Evolutionary conservation across 2,888 invertebrate species (phyloP), one percentile per base, ranked within the genome.

Genomic region (Cephus pygmeus): DNA sequence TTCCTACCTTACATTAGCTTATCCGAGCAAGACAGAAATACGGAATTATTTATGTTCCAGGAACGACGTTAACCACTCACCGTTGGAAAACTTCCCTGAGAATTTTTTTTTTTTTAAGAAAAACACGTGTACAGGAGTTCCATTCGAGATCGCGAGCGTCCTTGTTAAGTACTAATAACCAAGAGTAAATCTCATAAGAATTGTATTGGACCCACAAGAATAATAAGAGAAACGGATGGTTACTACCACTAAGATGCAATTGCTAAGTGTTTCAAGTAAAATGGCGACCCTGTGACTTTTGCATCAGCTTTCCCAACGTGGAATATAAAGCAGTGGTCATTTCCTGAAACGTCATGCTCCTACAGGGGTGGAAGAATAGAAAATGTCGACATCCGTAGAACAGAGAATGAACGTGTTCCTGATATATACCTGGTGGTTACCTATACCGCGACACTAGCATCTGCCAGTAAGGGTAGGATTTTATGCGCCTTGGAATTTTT

Each of bases 321-420:
- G 88, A 88, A 88, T 88, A 88, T 88, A 87, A 88, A 88, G 82
- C 83, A 83, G 85, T 81, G 86, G 86, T 86, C 85, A 85, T 82
- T 86, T 79, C 75, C 36, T 69, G 77, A 82, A 83, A 85, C 85
- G 85, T 86, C 82, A 75, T 80, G 73, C 77, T 81, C 69, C 40
- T 15, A 15, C 40, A 40, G 15, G 40, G 40, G 15, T 40, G 15
- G 6, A 15, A 15, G 40, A 6, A 15, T 15, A 40, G 15, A 40
- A 40, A 40, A 40, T 40, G 15, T 15, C 12, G 4, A 12, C 15
- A 40, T 15, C 15, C 40, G 40, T 40, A 40, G 40, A 40, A 40
- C 40, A 15, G 15, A 15, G 15, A 15, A 40, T 15, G 40, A 40
- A 6, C 15, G 6, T 40, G 15, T 40, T 15, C 1, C 40, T 15